Evolutionary conservation across 2,113 vertebrate genomes (phyloP).

Genomic region (Ophthalmolycus amberensis): DNA sequence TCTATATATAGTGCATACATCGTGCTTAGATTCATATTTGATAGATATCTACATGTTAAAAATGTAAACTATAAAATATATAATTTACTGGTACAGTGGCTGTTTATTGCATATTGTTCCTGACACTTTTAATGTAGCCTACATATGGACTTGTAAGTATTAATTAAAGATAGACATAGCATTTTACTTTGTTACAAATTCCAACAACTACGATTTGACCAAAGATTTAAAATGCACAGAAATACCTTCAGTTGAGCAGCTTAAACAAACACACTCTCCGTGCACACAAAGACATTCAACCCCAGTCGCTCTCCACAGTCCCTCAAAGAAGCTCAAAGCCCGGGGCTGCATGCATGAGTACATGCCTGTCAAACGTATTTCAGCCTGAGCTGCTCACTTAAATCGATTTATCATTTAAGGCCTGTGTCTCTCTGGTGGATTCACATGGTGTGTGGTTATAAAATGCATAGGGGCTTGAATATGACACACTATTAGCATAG

Average conservation of each 20-base stretch:
- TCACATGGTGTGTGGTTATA: constrained; percentile 43
- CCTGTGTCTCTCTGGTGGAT: constrained; percentile 17
- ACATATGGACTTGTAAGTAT: background rate
- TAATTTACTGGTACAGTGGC: background rate
- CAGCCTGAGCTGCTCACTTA: constrained; percentile 54
- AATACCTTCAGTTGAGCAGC: constrained; percentile 12
- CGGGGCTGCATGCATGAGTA: constrained; percentile 40
- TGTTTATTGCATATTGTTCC: background rate
- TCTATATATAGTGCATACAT: background rate
- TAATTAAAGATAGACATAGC: background rate
- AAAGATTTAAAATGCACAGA: constrained; percentile 37
- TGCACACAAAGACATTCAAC: constrained; percentile 29
- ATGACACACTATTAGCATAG: constrained; percentile 31
- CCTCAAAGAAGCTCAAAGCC: constrained; percentile 37
- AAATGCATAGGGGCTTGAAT: constrained; percentile 25
- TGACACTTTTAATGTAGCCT: background rate
- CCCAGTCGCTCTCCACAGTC: constrained; percentile 26
- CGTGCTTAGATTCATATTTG: background rate
- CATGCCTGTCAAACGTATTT: constrained; percentile 39
- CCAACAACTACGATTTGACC: background rate
- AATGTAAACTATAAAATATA: background rate
- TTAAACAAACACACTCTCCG: constrained; percentile 2
- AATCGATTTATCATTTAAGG: constrained; percentile 69
- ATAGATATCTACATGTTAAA: background rate
- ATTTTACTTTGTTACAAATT: background rate